Evolutionary conservation across 1,140 invertebrate genomes (phyloP), one percentile per base, ranked within the genome.

Genomic region (Varroa destructor): DNA sequence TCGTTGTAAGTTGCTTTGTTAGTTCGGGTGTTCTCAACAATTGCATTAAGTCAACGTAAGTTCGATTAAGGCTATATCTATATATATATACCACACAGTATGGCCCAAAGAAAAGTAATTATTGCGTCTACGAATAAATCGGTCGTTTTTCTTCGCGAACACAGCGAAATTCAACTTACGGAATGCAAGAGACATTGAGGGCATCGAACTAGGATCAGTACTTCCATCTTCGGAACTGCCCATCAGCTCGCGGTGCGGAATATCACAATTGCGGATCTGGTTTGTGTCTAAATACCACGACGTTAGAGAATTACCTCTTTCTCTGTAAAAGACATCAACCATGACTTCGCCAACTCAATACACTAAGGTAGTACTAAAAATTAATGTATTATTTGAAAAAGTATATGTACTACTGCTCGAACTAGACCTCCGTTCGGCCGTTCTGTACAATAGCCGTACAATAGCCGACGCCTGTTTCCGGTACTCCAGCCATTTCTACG

Each of bases 251-350:
- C 61, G 40, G 61, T 67, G 61, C 10, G 61, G 61, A 25, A 67
- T 67, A 67, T 67, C 61, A 67, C 61, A 67, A 37, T 67, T 67
- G 3, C 61, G 61, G 36, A 67, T 67, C 61, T 67, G 61, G 61
- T 67, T 67, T 2, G 61, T 67, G 46, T 67, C 61, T 12, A 67
- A 46, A 40, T 67, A 67, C 61, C 61, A 67, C 14, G 61, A 67
- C 5, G 57, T 58, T 42, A 58, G 12, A 3, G 57, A 58, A 14
- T 12, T 67, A 5, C 61, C 61, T 12, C 14, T 67, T 8, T 67
- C 61, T 37, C 61, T 67, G 61, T 4, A 67, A 67, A 25, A 46
- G 10, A 37, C 3, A 67, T 2, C 46, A 51, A 51, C 46, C 46
- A 51, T 12, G 3, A 37, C 57, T 37, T 12, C 3, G 6, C 12